Percentiles rank a stretch among this genome's conserved stretches.
These are phyloP conservation scores for Drosophila navojoa DNA, from an alignment of 1,140 invertebrate species.

Conservation along the genomic window DNA sequence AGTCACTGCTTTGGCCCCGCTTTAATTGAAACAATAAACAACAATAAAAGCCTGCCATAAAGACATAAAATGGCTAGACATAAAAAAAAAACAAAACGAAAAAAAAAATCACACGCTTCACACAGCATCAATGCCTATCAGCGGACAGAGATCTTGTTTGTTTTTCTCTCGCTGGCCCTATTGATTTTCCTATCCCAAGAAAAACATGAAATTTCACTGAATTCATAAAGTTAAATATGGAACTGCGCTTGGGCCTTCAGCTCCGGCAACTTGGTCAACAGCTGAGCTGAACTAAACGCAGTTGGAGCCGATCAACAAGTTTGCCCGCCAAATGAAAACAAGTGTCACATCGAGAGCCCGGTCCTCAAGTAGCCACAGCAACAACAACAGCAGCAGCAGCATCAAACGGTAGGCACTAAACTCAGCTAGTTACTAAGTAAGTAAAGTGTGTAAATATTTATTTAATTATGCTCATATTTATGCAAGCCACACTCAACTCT, in stretches of 20 bases:
- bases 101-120: slow-evolving; percentile 43
- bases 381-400: slow-evolving; percentile 26
- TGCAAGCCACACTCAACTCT: slow-evolving; percentile 58
- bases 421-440: slow-evolving; percentile 62
- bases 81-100: background rate
- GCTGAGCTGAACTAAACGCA: background rate
- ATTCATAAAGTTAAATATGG: slow-evolving; percentile 39
- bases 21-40: slow-evolving; percentile 76
- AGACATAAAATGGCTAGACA: slow-evolving; percentile 54
- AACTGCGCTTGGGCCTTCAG: slow-evolving; percentile 14
- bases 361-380: background rate
- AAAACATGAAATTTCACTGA: slow-evolving; percentile 49
- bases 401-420: slow-evolving; percentile 38
- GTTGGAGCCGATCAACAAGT: slow-evolving; percentile 44
- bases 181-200: slow-evolving; percentile 53
- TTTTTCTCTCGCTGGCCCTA: slow-evolving; percentile 65
- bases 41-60: slow-evolving; percentile 62
- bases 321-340: slow-evolving; percentile 55
- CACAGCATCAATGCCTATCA: slow-evolving; percentile 19
- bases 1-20: slow-evolving; percentile 27
- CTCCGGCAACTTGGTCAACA: slow-evolving; percentile 60
- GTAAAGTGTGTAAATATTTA: slow-evolving; percentile 77
- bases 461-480: slow-evolving; percentile 80
- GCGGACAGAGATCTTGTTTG: slow-evolving; percentile 65
- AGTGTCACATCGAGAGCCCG: slow-evolving; percentile 46